Percentiles rank a stretch among this genome's conserved stretches.
These are phyloP conservation scores for Drosophila trapezifrons DNA, from an alignment of 1,140 invertebrate genomes.

Conservation along the genomic window DNA sequence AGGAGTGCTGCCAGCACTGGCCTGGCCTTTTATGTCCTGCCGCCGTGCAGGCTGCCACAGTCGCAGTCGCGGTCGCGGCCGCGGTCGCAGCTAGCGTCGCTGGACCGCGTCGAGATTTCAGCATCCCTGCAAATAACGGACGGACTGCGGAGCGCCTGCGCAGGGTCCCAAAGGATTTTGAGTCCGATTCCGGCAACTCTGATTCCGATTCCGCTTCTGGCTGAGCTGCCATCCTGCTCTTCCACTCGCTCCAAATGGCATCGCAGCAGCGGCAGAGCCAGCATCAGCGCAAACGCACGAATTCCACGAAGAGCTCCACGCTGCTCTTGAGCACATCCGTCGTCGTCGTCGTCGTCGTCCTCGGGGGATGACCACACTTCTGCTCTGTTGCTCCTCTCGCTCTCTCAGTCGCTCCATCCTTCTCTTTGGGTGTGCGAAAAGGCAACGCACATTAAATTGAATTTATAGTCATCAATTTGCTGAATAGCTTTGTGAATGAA, in stretches of 20 bases:
- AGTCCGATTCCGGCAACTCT: slow-evolving; percentile 18
- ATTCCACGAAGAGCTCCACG: slow-evolving; percentile 15
- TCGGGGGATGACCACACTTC: slow-evolving; percentile 39
- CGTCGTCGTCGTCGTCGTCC: background rate
- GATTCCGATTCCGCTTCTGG: slow-evolving; percentile 31
- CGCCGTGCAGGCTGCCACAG: slow-evolving; percentile 23
- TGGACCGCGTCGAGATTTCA: slow-evolving; percentile 61
- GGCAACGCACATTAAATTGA: slow-evolving; percentile 82
- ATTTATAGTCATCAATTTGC: slow-evolving; percentile 82
- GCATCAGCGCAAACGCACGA: slow-evolving; percentile 61
- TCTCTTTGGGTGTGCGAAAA: slow-evolving; percentile 48
- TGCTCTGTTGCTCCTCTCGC: slow-evolving; percentile 12
- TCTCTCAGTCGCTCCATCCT: slow-evolving; percentile 10
- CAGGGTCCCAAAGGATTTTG: slow-evolving; percentile 23
- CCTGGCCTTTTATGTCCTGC: slow-evolving; percentile 76
- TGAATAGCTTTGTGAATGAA: slow-evolving; percentile 79
- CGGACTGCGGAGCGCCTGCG: slow-evolving; percentile 52
- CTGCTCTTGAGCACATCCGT: slow-evolving; percentile 40
- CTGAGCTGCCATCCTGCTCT: slow-evolving; percentile 35
- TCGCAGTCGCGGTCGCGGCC: slow-evolving; percentile 29
- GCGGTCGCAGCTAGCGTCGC: slow-evolving; percentile 36
- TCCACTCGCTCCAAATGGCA: slow-evolving; percentile 42
- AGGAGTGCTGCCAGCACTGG: slow-evolving; percentile 71
- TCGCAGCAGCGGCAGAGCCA: slow-evolving; percentile 2
- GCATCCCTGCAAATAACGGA: slow-evolving; percentile 9